phyloP scores from a whole-genome alignment of 2,797 vertebrate species.

The Phalloptychus januarius region DNA sequence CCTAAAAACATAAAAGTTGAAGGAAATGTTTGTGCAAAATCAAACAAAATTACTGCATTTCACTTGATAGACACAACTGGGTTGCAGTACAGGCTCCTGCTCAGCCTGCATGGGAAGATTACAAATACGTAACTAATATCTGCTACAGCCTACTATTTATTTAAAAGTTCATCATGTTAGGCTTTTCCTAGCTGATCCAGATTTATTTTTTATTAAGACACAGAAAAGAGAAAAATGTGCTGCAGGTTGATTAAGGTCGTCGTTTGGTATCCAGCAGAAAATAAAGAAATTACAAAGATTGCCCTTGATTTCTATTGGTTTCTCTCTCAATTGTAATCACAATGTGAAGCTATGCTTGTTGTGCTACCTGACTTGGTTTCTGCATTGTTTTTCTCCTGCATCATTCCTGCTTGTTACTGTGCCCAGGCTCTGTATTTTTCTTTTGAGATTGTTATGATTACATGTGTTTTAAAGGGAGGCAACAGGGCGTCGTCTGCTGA shows the following conservation, averaged over 20 bases:
- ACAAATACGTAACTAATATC: neutral
- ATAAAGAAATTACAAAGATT: neutral
- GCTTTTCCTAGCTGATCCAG: neutral
- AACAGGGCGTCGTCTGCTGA: constrained; percentile 24
- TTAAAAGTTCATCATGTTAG: neutral
- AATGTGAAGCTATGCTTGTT: constrained; percentile 29
- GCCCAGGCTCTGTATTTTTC: constrained; percentile 14
- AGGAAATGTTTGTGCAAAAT: neutral
- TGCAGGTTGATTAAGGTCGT: neutral
- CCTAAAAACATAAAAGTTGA: neutral
- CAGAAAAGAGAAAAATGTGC: neutral
- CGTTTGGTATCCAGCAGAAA: neutral
- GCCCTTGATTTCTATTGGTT: neutral
- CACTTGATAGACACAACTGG: neutral
- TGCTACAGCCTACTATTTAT: neutral
- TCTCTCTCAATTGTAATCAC: neutral
- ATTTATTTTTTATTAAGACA: neutral
- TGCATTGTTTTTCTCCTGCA: constrained; percentile 10
- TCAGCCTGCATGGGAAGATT: neutral
- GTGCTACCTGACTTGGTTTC: constrained; percentile 23
- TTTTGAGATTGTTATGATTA: constrained; percentile 67
- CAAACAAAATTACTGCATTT: neutral
- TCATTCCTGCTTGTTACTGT: constrained; percentile 17
- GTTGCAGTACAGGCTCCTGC: neutral
- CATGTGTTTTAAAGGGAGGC: constrained; percentile 58